phyloP scores from a whole-genome alignment of 2,113 vertebrate species.

The Cricetomys ansorgei region DNA sequence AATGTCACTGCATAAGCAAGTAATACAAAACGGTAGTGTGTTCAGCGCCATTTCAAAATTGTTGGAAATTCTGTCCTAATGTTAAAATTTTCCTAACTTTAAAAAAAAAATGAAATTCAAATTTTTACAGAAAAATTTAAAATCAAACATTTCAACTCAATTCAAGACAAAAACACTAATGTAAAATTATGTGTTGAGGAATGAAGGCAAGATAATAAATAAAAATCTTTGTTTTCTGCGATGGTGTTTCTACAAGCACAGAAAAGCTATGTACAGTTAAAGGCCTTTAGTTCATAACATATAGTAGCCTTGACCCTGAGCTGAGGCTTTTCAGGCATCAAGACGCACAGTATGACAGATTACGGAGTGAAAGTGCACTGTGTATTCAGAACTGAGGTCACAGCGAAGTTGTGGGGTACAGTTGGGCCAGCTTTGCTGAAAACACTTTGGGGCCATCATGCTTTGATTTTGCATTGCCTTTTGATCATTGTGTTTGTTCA shows the following conservation, averaged over 20 bases:
- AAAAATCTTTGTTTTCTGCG: neutral
- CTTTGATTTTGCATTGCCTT: neutral
- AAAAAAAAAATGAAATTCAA: neutral
- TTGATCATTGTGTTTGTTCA: neutral
- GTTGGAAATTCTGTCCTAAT: neutral
- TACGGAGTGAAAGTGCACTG: neutral
- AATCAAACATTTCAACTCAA: neutral
- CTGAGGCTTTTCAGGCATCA: neutral
- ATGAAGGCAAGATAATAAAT: neutral
- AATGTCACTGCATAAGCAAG: neutral
- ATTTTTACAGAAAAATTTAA: neutral
- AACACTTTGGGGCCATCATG: neutral
- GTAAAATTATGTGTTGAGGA: neutral
- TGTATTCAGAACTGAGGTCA: neutral
- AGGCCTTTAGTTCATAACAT: neutral
- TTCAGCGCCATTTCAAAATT: neutral
- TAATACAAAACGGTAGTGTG: neutral
- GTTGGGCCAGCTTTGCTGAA: rapidly evolving
- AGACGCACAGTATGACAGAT: neutral
- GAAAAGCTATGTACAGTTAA: neutral
- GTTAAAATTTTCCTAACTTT: neutral
- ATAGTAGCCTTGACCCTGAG: neutral
- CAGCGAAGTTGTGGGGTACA: neutral
- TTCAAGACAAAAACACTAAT: neutral
- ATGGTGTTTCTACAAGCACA: neutral